Conservation (phyloP, 2,888 invertebrate genomes). For the Carcina quercana region DNA sequence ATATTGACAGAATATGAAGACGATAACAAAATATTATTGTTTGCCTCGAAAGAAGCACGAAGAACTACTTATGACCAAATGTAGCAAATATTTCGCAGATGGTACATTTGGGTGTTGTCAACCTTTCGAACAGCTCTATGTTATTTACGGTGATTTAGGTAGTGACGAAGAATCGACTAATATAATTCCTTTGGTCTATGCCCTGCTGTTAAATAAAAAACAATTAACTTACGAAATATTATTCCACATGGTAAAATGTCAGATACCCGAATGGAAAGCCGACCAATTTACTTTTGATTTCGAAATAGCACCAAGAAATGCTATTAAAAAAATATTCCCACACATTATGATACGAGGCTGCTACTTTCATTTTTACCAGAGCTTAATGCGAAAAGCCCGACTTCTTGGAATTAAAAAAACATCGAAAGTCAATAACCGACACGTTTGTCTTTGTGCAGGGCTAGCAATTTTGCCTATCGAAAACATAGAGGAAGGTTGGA, state of each 20-base stretch:
- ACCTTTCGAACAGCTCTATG: conserved; percentile 7
- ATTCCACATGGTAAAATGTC: background rate
- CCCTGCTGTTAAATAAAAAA: conserved; percentile 4
- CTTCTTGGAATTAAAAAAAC: background rate
- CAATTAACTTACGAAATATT: conserved; percentile 1
- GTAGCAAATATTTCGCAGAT: background rate
- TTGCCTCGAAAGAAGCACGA: conserved; percentile 4
- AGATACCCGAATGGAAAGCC: background rate
- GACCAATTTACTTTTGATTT: background rate
- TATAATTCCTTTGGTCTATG: conserved; percentile 6
- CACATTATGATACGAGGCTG: background rate
- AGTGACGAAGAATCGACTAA: conserved; percentile 5
- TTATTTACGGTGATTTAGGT: conserved; percentile 6
- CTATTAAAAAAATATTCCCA: background rate
- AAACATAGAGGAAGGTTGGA: conserved; percentile 5
- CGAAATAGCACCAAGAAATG: background rate
- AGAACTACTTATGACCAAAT: background rate
- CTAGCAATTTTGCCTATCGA: conserved; percentile 6
- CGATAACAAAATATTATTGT: background rate
- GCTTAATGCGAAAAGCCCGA: background rate
- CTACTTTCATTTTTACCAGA: background rate
- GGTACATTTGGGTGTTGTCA: conserved; percentile 3
- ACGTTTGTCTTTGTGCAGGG: conserved; percentile 4
- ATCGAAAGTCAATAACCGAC: conserved; percentile 3
- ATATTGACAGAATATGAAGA: background rate